Evolutionary conservation across 2,113 vertebrate species (phyloP), one percentile per base, ranked within the genome.

Genomic region (Pteropus alecto): DNA sequence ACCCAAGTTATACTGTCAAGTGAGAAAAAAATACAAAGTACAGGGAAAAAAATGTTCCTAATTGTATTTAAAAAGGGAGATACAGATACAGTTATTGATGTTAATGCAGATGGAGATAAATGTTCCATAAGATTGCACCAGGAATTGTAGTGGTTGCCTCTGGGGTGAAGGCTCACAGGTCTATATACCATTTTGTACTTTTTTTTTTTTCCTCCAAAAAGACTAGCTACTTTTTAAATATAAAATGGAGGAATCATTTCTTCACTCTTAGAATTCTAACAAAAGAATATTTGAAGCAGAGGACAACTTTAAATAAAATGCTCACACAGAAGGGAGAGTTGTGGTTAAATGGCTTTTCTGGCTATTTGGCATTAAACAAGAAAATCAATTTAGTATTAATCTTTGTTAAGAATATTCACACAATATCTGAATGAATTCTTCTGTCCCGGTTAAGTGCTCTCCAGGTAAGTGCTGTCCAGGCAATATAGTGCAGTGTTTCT

Each of bases 211-310:
- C 28, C 11, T 4, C 12, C 70, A 73, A 51, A 54, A 70, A 84
- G n/a, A 21, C 16, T 35, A 48, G 15, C 67, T 77, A 76, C 33
- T 81, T 92, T 87, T 85, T 22, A 93, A 87, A 92, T 76, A 46
- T 56, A 84, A 71, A 79, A 9, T 54, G 70, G 84, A 54, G 28
- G 54, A 68, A 54, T 48, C 26, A 87, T 68, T 82, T 87, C 46
- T 41, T 96, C 7, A n/a, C 10, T 61, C 65, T 83, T 46, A 86
- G 56, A 93, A 95, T 38, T 90, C 81, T 79, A 94, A 90, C 13
- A 81, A 87, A 95, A 51, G 65, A 54, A 87, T n/a, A 58, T 56
- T 76, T 71, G 30, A 85, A 85, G 43, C 56, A 79, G 48, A 84
- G n/a, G 46, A 84, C 74, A 94, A 77, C 3, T 51, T 38, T 91